Percentiles rank a stretch among this genome's conserved stretches.
These are phyloP conservation scores for Heliconius ismenius DNA, from an alignment of 2,888 invertebrate species.

Conservation along the genomic window DNA sequence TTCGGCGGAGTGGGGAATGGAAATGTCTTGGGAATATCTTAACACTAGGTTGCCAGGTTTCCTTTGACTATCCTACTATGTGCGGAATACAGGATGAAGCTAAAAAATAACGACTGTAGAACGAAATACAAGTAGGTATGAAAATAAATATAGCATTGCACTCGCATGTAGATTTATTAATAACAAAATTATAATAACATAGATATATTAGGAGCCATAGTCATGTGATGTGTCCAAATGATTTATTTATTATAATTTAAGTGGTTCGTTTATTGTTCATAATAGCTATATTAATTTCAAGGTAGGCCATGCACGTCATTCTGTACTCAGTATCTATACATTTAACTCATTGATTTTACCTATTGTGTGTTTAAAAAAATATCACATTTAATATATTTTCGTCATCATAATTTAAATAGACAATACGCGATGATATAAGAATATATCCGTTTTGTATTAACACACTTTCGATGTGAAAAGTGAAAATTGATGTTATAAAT, in stretches of 20 bases:
- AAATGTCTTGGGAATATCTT: too few relatives aligned
- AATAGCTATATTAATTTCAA: not conserved
- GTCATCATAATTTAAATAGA: not conserved
- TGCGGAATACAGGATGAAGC: too few relatives aligned
- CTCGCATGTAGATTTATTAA: not conserved
- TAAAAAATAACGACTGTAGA: too few relatives aligned
- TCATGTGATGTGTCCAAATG: not conserved
- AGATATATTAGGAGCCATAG: not conserved
- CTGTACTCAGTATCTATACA: not conserved
- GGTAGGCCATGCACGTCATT: not conserved
- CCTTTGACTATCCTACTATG: too few relatives aligned
- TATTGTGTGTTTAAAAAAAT: not conserved
- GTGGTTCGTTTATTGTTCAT: conserved; percentile 4
- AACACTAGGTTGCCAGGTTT: too few relatives aligned
- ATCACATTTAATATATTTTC: not conserved
- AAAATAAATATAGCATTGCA: not conserved
- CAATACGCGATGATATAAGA: not conserved
- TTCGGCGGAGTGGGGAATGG: too few relatives aligned
- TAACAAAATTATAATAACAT: not conserved
- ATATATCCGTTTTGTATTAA: too few relatives aligned
- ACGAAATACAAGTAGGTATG: too few relatives aligned
- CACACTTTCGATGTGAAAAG: too few relatives aligned
- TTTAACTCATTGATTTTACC: not conserved
- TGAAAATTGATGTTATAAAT: too few relatives aligned
- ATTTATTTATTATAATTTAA: conserved; percentile 9